phyloP scores from a whole-genome alignment of 2,888 invertebrate species.

The Aphrophora alni region DNA sequence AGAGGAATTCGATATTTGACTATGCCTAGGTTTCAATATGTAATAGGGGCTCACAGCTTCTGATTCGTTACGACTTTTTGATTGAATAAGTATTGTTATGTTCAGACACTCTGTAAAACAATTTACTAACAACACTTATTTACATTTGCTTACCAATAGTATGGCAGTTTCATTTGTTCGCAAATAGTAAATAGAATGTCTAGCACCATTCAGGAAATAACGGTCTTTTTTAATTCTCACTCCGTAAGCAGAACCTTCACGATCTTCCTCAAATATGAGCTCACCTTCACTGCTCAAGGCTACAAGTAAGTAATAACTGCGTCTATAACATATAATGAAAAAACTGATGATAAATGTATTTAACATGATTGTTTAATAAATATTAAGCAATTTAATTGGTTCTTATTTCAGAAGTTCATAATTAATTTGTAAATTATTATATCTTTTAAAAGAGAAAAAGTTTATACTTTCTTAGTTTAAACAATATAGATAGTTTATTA shows the following conservation, averaged over 20 bases:
- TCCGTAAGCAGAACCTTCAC: slow-evolving; percentile 74
- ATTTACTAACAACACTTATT: too few species aligned
- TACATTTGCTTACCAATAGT: slow-evolving; percentile 57
- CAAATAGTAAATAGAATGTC: slow-evolving; percentile 75
- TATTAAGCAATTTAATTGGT: too few species aligned
- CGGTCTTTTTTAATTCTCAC: slow-evolving; percentile 74
- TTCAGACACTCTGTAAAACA: too few species aligned
- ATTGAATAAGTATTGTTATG: too few species aligned
- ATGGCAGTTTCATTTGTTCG: slow-evolving; percentile 75
- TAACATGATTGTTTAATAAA: neutral
- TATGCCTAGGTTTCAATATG: too few species aligned
- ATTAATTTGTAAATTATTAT: neutral
- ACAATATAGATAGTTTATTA: too few species aligned
- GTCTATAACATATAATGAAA: slow-evolving; percentile 59
- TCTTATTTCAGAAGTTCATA: neutral
- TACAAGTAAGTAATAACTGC: slow-evolving; percentile 83
- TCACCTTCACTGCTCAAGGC: slow-evolving; percentile 84
- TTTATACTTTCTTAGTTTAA: too few species aligned
- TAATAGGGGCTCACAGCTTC: too few species aligned
- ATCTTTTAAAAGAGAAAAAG: neutral
- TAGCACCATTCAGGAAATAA: slow-evolving; percentile 81
- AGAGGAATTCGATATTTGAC: too few species aligned
- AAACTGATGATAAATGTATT: neutral
- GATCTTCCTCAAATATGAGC: slow-evolving; percentile 84
- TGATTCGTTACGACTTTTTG: too few species aligned